Percentiles rank a stretch among this genome's conserved stretches.
These are phyloP conservation scores for Lepilemur septentrionalis DNA, from an alignment of 2,797 vertebrate species.

Conservation along the genomic window DNA sequence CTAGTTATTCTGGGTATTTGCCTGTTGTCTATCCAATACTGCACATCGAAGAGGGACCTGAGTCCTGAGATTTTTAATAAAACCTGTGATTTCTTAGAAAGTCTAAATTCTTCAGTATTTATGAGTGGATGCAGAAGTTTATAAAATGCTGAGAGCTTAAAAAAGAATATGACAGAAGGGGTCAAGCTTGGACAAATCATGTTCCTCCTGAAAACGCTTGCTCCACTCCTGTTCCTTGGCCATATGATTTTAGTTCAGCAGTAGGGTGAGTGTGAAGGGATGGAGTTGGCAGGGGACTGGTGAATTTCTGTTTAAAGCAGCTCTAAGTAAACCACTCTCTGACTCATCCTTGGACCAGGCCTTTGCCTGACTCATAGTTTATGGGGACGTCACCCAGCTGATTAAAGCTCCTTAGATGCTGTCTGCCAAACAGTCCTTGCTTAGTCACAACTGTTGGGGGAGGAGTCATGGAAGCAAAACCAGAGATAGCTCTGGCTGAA, in stretches of 20 bases:
- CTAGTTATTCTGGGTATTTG: not conserved
- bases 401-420: slow-evolving; percentile 15
- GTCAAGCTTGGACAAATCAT: not conserved
- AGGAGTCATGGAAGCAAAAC: not conserved
- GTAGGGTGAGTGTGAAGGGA: not conserved
- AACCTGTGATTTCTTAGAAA: not conserved
- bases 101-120: not conserved
- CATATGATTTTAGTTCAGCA: not conserved
- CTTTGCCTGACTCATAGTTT: slow-evolving; percentile 58
- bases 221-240: not conserved
- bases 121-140: not conserved
- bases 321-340: slow-evolving; percentile 13
- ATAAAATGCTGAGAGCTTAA: not conserved
- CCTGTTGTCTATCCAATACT: not conserved
- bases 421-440: not conserved
- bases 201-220: not conserved
- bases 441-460: slow-evolving; percentile 3
- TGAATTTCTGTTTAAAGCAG: not conserved
- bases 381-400: not conserved
- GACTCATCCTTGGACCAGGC: slow-evolving; percentile 31
- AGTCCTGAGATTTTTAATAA: not conserved
- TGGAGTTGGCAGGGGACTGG: not conserved
- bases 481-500: not conserved
- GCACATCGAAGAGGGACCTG: not conserved
- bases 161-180: not conserved